Evolutionary conservation across 2,113 vertebrate genomes (phyloP).

Genomic region (Neolamprologus fasciatus): DNA sequence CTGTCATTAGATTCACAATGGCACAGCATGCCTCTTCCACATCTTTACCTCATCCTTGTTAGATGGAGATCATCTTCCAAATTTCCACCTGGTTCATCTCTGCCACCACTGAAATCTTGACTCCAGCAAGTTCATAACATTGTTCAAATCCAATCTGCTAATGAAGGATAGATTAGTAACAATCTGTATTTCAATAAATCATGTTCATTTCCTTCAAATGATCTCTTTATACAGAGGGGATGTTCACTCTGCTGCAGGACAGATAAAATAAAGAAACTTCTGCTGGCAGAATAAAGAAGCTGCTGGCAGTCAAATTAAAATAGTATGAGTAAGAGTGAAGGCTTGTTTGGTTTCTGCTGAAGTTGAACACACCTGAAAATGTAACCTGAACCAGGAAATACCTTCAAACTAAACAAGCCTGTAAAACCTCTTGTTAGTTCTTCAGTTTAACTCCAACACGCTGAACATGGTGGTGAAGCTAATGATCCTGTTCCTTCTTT

Average conservation of each 20-base stretch:
- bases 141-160: neutral
- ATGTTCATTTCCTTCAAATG: neutral
- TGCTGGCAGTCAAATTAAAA: neutral
- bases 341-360: neutral
- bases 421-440: neutral
- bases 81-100: neutral
- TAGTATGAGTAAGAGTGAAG: fast-evolving
- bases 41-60: neutral
- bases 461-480: neutral
- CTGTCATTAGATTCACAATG: neutral
- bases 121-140: neutral
- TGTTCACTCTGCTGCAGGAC: neutral
- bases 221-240: neutral
- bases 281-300: neutral
- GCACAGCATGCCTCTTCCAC: neutral
- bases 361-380: neutral
- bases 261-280: neutral
- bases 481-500: neutral
- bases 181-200: neutral
- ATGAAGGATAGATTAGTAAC: neutral
- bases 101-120: neutral
- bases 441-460: neutral
- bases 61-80: neutral
- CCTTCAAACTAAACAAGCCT: neutral
- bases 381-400: neutral